phyloP scores from a whole-genome alignment of 2,113 vertebrate species.

The Pimephales promelas region DNA sequence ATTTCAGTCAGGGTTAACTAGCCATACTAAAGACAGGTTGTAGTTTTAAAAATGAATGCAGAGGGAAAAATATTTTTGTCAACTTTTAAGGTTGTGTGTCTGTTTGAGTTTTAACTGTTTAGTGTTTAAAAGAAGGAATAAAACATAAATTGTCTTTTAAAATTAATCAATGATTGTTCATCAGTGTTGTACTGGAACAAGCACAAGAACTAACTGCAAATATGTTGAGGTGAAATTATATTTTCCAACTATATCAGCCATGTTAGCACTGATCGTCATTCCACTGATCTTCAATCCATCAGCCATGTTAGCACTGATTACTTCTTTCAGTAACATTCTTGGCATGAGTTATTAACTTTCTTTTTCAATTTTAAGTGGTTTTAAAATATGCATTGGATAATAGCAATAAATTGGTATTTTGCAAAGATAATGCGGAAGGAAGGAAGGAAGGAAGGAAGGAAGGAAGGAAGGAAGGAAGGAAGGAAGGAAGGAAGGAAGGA shows the following conservation, averaged over 20 bases:
- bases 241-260: neutral
- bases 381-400: neutral
- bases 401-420: neutral
- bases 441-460: too few relatives aligned
- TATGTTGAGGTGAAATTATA: neutral
- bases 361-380: neutral
- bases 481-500: too few relatives aligned
- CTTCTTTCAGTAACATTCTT: neutral
- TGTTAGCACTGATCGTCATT: neutral
- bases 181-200: neutral
- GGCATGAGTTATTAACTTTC: neutral
- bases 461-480: too few relatives aligned
- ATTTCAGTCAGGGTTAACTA: conserved; percentile 56
- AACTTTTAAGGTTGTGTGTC: neutral
- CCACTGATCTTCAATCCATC: neutral
- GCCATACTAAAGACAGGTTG: conserved; percentile 53
- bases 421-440: too few relatives aligned
- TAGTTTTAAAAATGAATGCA: conserved; percentile 41
- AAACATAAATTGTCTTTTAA: neutral
- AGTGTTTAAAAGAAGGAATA: neutral
- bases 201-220: neutral
- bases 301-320: neutral
- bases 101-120: neutral
- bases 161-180: neutral
- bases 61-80: neutral